Base-by-base conservation (phyloP, 2,113 vertebrate genomes). In the Chascanopsetta lugubris region DNA sequence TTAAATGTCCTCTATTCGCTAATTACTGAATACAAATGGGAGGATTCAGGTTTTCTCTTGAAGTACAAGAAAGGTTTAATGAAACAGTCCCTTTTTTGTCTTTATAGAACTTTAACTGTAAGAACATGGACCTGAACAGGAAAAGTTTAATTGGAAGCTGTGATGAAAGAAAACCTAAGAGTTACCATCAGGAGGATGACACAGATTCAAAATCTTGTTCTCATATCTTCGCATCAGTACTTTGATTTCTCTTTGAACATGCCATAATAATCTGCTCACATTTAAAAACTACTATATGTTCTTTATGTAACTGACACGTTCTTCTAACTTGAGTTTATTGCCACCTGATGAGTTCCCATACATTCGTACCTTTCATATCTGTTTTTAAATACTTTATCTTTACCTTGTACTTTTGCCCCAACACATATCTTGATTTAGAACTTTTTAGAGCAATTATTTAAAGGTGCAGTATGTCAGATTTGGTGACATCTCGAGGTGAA, bases 1-100 rank as follows among this genome's bases (percentile, higher is more conserved):
- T 84, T 69, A 78, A n/a, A 79, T 84, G 43, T 45, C 49, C 18
- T 57, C 21, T 53, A 55, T 79, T 71, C 26, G 47, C 85, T 84
- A 77, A 82, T 74, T 62, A 50, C 57, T 49, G 53, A 74, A 70
- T 66, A 55, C 46, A 72, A 78, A 80, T 76, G 62, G 38, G 22
- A 61, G 61, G 63, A 67, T 8, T 70, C 20, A 15, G 32, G 72
- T 47, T 61, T n/a, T 69, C 26, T 17, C 47, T 26, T 56, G 8
- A 66, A 61, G 29, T 43, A 34, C 17, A 40, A 61, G 15, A 30
- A 69, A 55, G 27, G 63, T 64, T 61, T 50, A 25, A 47, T 63
- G 6, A 20, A 57, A 17, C 5, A 25, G 56, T 21, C 49, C 0
- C 24, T 49, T 65, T 27, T 49, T 65, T 54, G 3, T 43, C 26